A percentile compares a stretch with the other conserved stretches of the same genome.
Evolutionary conservation across 2,113 vertebrate genomes (phyloP).

Genomic region (Galeopterus variegatus): DNA sequence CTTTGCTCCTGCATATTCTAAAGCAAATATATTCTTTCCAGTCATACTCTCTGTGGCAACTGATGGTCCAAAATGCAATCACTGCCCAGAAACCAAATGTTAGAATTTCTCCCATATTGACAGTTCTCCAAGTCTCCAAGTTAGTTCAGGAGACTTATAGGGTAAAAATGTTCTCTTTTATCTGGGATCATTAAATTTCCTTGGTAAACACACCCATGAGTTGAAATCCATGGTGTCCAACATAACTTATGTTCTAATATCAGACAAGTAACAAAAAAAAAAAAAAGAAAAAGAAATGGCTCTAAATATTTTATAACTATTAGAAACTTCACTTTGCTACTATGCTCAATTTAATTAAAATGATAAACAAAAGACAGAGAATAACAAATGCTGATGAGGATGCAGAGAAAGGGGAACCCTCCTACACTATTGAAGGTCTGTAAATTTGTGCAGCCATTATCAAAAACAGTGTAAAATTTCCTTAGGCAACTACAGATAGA

Average conservation of each 20-base stretch:
- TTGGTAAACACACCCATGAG: not conserved
- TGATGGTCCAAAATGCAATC: not conserved
- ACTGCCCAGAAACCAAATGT: not conserved
- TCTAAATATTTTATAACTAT: not conserved
- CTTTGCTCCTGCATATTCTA: not conserved
- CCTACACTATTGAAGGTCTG: too few species aligned
- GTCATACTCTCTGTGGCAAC: not conserved
- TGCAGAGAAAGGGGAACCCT: too few species aligned
- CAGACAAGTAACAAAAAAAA: not conserved
- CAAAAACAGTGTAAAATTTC: too few species aligned
- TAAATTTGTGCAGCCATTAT: too few species aligned
- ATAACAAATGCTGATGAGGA: too few species aligned
- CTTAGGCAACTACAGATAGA: too few species aligned
- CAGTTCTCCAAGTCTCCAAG: not conserved
- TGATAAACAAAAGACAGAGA: not conserved
- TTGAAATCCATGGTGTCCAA: not conserved
- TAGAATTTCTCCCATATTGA: not conserved
- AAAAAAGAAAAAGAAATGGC: not conserved
- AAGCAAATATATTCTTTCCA: not conserved
- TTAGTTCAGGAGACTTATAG: not conserved
- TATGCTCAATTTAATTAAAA: not conserved
- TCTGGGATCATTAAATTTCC: not conserved
- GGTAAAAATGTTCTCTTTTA: not conserved
- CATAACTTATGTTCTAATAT: not conserved
- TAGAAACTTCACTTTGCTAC: not conserved